Conservation (phyloP, 2,113 vertebrate species). For the Arothron firmamentum region DNA sequence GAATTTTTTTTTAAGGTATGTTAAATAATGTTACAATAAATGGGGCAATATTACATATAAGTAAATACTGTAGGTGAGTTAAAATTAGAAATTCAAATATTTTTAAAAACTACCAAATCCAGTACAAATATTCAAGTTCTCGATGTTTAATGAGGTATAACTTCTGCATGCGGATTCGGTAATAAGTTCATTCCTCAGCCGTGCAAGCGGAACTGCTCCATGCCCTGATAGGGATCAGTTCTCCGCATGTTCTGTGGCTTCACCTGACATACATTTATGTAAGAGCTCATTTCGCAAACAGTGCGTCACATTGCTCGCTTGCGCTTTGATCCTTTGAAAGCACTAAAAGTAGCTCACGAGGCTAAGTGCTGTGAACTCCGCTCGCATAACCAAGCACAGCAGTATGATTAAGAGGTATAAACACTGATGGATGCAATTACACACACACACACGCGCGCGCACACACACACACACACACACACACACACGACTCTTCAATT, state of each 20-base stretch:
- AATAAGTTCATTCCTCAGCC: not conserved
- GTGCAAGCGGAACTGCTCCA: not conserved
- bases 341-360: slow-evolving; percentile 46
- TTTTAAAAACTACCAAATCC: too few relatives aligned
- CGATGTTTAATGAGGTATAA: too few relatives aligned
- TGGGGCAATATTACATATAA: too few relatives aligned
- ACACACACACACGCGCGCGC: slow-evolving; percentile 1
- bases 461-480: slow-evolving; percentile 4
- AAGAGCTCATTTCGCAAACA: slow-evolving; percentile 37
- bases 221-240: slow-evolving; percentile 4
- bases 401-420: slow-evolving; percentile 37
- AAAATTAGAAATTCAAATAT: too few relatives aligned
- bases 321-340: slow-evolving; percentile 50
- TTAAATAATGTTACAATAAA: too few relatives aligned
- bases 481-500: slow-evolving; percentile 1
- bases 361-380: slow-evolving; percentile 57
- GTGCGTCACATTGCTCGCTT: slow-evolving; percentile 24
- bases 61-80: too few relatives aligned
- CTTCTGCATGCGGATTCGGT: too few relatives aligned
- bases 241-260: slow-evolving; percentile 10
- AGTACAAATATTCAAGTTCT: too few relatives aligned
- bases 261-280: slow-evolving; percentile 47
- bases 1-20: too few relatives aligned
- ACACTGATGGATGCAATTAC: slow-evolving; percentile 42
- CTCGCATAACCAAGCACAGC: slow-evolving; percentile 52